A percentile compares a stretch with the other conserved stretches of the same genome.
phyloP scores from a whole-genome alignment of 2,888 invertebrate species.

The Chironomus tentans region DNA sequence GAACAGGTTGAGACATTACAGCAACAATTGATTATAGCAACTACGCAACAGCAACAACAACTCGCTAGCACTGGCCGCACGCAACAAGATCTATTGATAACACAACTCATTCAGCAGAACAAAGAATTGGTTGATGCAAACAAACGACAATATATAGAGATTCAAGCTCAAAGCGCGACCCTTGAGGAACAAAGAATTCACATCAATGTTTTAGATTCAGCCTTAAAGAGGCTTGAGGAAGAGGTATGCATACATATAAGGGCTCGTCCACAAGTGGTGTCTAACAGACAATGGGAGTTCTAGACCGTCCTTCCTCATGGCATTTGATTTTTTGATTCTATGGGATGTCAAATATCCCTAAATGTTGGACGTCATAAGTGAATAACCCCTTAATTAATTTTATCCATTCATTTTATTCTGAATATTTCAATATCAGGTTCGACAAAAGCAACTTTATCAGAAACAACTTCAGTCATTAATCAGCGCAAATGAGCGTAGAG shows the following conservation, averaged over 20 bases:
- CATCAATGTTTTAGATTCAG: slow-evolving; percentile 61
- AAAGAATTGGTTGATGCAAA: slow-evolving; percentile 56
- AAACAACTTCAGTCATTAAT: slow-evolving; percentile 68
- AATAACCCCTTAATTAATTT: no score
- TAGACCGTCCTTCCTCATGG: no score
- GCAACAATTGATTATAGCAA: slow-evolving; percentile 43
- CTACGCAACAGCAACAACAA: slow-evolving; percentile 32
- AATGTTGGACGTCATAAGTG: no score
- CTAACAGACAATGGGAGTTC: no score
- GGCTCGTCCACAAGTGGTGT: no score
- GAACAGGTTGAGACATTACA: slow-evolving; percentile 60
- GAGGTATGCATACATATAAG: slow-evolving; percentile 50
- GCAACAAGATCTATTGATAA: slow-evolving; percentile 70
- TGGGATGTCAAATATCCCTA: no score
- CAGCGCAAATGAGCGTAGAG: slow-evolving; percentile 72
- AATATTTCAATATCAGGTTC: slow-evolving; percentile 47
- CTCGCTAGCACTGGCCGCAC: slow-evolving; percentile 55
- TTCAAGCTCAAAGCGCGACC: slow-evolving; percentile 79
- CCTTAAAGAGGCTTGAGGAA: slow-evolving; percentile 68
- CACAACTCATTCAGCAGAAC: slow-evolving; percentile 63
- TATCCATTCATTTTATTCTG: background rate
- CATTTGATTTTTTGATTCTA: no score
- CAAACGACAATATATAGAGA: slow-evolving; percentile 84
- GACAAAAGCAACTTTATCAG: slow-evolving; percentile 76
- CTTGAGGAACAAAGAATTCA: slow-evolving; percentile 86